Conservation (phyloP, 2,888 invertebrate genomes). For the Lingula anatina region DNA sequence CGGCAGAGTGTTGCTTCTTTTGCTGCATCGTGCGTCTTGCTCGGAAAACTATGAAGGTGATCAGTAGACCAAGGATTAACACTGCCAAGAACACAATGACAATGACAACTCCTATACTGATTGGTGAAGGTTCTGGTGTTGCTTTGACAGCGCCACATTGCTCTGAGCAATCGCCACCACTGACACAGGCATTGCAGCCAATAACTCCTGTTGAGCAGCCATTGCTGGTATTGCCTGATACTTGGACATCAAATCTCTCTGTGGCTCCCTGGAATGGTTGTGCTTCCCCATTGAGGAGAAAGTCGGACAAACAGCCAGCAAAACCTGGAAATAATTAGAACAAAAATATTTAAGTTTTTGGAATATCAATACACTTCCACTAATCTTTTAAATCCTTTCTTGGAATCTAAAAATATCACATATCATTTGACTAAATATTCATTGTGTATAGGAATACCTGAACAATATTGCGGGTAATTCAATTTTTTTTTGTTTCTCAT, state of each 20-base stretch:
- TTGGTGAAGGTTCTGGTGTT: conserved; percentile 60
- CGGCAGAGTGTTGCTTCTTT: conserved; percentile 6
- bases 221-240: conserved; percentile 20
- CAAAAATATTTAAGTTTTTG: too few species aligned
- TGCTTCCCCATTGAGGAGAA: conserved; percentile 81
- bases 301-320: conserved; percentile 84
- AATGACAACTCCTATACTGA: conserved; percentile 87
- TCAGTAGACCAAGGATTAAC: conserved; percentile 33
- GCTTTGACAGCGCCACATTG: conserved; percentile 23
- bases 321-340: conserved; percentile 57
- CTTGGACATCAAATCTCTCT: conserved; percentile 35
- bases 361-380: too few species aligned
- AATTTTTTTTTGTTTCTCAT: too few species aligned
- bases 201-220: conserved; percentile 13
- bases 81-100: conserved; percentile 92
- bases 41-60: conserved; percentile 78
- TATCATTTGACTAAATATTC: too few species aligned
- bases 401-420: too few species aligned
- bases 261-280: conserved; percentile 87
- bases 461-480: too few species aligned
- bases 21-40: conserved; percentile 71
- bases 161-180: conserved; percentile 18
- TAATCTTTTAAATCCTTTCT: too few species aligned
- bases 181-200: conserved; percentile 13
- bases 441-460: too few species aligned